phyloP scores from a whole-genome alignment of 1,140 invertebrate species.

The Meloidogyne floridensis region DNA sequence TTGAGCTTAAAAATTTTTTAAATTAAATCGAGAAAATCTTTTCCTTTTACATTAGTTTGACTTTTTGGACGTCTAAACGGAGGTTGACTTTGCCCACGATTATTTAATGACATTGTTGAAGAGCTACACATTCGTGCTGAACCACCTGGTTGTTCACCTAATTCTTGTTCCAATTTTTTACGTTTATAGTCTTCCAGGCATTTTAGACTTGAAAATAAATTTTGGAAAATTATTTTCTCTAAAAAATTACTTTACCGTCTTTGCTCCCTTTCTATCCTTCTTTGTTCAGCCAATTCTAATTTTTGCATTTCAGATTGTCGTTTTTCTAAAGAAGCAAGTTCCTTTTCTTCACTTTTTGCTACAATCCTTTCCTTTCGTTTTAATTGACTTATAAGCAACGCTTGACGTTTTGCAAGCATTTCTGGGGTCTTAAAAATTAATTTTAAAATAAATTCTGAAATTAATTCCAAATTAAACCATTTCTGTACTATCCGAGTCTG shows the following conservation, averaged over 20 bases:
- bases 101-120: slow-evolving; percentile 51
- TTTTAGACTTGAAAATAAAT: slow-evolving; percentile 53
- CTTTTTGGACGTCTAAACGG: slow-evolving; percentile 64
- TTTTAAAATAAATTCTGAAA: neutral
- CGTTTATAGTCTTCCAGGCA: slow-evolving; percentile 64
- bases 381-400: slow-evolving; percentile 65
- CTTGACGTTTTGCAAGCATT: slow-evolving; percentile 65
- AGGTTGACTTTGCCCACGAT: slow-evolving; percentile 59
- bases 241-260: slow-evolving; percentile 43
- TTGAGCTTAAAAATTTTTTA: slow-evolving; percentile 12
- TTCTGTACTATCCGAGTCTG: neutral
- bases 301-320: slow-evolving; percentile 81
- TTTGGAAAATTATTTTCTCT: neutral
- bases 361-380: slow-evolving; percentile 81
- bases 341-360: slow-evolving; percentile 80
- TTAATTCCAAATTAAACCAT: neutral
- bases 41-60: slow-evolving; percentile 56
- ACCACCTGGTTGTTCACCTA: slow-evolving; percentile 52
- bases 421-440: slow-evolving; percentile 69
- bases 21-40: neutral
- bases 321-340: slow-evolving; percentile 86
- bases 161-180: slow-evolving; percentile 65
- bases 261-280: slow-evolving; percentile 72
- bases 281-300: slow-evolving; percentile 88
- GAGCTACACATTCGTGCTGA: slow-evolving; percentile 39